Conservation (phyloP, 2,797 vertebrate genomes). For the Sarcoramphus papa region DNA sequence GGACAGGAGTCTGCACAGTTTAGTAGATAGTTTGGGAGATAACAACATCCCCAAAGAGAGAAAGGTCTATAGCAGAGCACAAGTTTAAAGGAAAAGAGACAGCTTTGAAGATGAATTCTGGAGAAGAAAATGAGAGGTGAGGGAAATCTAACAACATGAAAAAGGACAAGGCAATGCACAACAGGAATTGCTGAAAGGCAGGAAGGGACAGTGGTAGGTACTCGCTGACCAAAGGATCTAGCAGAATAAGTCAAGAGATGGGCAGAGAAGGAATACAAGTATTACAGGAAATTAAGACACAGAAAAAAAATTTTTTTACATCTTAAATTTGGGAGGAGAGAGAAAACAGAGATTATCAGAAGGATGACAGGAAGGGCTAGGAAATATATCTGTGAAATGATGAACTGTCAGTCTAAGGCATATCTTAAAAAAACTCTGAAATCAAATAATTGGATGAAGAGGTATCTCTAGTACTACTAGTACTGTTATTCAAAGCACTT, state of each 20-base stretch:
- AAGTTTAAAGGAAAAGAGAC: constrained; percentile 2
- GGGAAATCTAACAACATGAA: background rate
- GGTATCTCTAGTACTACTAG: background rate
- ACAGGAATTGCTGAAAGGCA: background rate
- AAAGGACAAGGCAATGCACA: background rate
- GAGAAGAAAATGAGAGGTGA: background rate
- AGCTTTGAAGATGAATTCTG: constrained; percentile 1
- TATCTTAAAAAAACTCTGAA: background rate
- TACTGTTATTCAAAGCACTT: background rate
- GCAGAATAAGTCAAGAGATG: background rate
- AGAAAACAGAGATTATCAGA: background rate
- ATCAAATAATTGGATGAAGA: background rate
- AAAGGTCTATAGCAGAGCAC: background rate
- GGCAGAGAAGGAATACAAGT: background rate
- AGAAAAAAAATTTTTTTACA: background rate
- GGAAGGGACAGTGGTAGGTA: background rate
- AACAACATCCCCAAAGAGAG: background rate
- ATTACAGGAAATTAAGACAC: background rate
- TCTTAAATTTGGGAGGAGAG: background rate
- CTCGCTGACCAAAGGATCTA: background rate
- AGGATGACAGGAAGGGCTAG: background rate
- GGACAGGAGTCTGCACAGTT: background rate
- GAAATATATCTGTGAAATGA: background rate
- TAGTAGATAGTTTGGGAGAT: background rate
- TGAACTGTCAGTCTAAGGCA: background rate